Evolutionary conservation across 2,888 invertebrate species (phyloP), one percentile per base, ranked within the genome.

Genomic region (Athalia cordata): DNA sequence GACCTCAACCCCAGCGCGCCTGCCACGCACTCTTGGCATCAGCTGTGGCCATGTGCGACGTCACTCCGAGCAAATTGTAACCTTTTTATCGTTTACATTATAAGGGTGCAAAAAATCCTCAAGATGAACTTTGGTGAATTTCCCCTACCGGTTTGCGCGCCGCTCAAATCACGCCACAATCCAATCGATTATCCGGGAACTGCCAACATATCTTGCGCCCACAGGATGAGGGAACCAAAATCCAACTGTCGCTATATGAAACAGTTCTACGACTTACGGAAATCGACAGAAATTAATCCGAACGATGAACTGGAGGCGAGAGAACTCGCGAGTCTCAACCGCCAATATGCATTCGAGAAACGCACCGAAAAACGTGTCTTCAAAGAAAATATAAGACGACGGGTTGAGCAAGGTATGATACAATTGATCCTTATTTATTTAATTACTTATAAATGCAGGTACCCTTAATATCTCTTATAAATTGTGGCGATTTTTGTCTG

Each of bases 331-430:
- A 79, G 79, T 5, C 50, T 83, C 57, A 57, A 80, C 11, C 82
- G 84, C n/a, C 81, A 61, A 5, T 49, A 77, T n/a, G 83, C 83
- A 1, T 85, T 86, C 47, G 83, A 83, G 77, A 79, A 81, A 50
- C 81, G 81, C 8, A 83, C 83, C 6, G 80, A 85, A 55, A 83
- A 80, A 67, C 85, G 77, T 61, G 81, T 85, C 62, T 78, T 74
- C 7, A 80, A 62, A 43, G 83, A 82, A 64, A 84, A 79, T 55
- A 80, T 86, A 67, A 76, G 81, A 49, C 79, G 80, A 65, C 83
- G 80, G 9, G 84, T 87, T 15, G 82, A 83, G 80, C 79, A 84
- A 86, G 85, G 87, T 86, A 84, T 15, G 70, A n/a, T 4, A n/a
- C 4, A 3, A 47, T 13, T 62, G 8, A 8, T 4, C 11, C 9